Percentiles rank a stretch among this genome's conserved stretches.
These are phyloP conservation scores for Orthosia gracilis DNA, from an alignment of 2,888 invertebrate species.

Conservation along the genomic window DNA sequence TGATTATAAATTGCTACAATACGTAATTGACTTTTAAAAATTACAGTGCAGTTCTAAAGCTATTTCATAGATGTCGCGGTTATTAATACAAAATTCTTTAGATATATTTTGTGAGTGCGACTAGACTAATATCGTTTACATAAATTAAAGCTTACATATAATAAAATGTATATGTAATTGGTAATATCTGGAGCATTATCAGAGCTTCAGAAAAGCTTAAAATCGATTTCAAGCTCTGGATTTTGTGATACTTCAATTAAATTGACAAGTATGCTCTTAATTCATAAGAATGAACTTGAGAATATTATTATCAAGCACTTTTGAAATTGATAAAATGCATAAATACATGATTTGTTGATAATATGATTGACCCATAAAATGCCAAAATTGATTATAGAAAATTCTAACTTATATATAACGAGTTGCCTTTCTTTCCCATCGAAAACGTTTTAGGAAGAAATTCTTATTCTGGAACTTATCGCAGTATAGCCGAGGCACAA, in stretches of 20 bases:
- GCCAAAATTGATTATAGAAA: constrained; percentile 16
- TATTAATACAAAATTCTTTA: background rate
- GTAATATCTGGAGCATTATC: constrained; percentile 28
- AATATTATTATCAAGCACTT: constrained; percentile 2
- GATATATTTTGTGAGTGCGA: constrained; percentile 41
- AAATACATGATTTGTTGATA: background rate
- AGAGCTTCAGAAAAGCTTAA: constrained; percentile 15
- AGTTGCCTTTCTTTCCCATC: background rate
- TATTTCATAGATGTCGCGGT: constrained; percentile 36
- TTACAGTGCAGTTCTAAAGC: constrained; percentile 39
- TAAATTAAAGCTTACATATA: constrained; percentile 35
- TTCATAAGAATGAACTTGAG: constrained; percentile 12
- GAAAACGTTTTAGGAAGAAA: background rate
- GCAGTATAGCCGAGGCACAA: constrained; percentile 38
- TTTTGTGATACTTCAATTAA: constrained; percentile 8
- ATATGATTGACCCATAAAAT: constrained; percentile 3
- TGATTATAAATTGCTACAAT: constrained; percentile 30
- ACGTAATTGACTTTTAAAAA: constrained; percentile 47
- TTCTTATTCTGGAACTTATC: background rate
- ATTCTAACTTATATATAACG: background rate
- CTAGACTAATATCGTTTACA: constrained; percentile 44
- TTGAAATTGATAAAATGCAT: constrained; percentile 15
- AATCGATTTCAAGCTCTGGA: constrained; percentile 16
- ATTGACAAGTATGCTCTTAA: constrained; percentile 40
- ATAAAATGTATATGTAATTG: background rate